These are phyloP conservation scores for Menidia beryllina DNA, from an alignment of 2,113 vertebrate genomes.

Conservation along the genomic window DNA sequence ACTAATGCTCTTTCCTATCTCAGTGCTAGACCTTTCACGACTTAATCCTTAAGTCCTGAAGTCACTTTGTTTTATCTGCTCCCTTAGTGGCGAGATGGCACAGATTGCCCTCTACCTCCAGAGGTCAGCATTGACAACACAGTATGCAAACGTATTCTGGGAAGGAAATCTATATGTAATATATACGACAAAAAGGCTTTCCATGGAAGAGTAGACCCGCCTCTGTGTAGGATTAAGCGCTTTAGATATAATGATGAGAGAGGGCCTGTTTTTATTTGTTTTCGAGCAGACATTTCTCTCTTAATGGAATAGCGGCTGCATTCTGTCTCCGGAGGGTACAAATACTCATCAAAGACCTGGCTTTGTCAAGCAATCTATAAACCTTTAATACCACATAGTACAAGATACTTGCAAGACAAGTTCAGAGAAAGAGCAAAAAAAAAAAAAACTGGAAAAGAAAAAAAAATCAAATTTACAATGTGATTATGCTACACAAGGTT, in stretches of 20 bases:
- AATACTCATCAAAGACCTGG: conserved; percentile 70
- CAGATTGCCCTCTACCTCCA: conserved; percentile 27
- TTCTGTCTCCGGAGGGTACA: conserved; percentile 63
- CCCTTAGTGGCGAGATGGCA: neutral
- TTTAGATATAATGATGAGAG: conserved; percentile 75
- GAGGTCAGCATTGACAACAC: conserved; percentile 44
- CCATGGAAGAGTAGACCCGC: conserved; percentile 34
- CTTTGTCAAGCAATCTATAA: conserved; percentile 68
- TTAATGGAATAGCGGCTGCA: conserved; percentile 59
- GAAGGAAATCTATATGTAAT: conserved; percentile 60
- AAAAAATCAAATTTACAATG: conserved; percentile 42
- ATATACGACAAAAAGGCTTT: conserved; percentile 56
- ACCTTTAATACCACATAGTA: conserved; percentile 51
- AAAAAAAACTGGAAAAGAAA: conserved; percentile 47
- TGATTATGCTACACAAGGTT: conserved; percentile 48
- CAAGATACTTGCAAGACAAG: conserved; percentile 39
- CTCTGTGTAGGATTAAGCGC: conserved; percentile 73
- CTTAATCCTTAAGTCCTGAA: conserved; percentile 23
- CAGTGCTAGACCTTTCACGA: neutral
- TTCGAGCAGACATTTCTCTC: conserved; percentile 66
- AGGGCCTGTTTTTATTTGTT: conserved; percentile 72
- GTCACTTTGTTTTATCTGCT: conserved; percentile 16
- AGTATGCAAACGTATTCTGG: conserved; percentile 47
- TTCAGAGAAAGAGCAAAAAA: conserved; percentile 35
- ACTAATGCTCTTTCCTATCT: conserved; percentile 15